These are phyloP conservation scores for Bombus impatiens DNA, from an alignment of 1,140 invertebrate species.

Conservation along the genomic window DNA sequence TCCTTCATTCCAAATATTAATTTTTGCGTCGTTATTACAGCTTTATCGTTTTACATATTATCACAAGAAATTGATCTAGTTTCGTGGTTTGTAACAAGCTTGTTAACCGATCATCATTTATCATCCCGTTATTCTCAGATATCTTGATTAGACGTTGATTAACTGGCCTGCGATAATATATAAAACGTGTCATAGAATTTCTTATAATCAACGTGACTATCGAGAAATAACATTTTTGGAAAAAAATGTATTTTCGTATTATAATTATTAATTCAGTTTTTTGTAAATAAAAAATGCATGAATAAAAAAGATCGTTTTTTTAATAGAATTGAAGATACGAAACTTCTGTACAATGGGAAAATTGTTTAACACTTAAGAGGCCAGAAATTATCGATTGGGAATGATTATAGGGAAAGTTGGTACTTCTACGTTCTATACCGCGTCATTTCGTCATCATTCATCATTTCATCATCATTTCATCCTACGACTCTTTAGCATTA, in stretches of 20 bases:
- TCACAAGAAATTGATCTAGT: background rate
- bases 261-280: too few species aligned
- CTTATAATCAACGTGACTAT: too few species aligned
- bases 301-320: too few species aligned
- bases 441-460: background rate
- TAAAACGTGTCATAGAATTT: too few species aligned
- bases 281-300: too few species aligned
- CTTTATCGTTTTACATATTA: background rate
- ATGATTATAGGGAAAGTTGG: background rate
- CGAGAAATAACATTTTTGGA: too few species aligned
- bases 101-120: background rate
- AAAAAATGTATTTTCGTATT: too few species aligned
- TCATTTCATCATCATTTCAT: background rate
- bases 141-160: background rate
- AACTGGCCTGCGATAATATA: background rate
- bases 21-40: background rate
- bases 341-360: too few species aligned
- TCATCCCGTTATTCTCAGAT: background rate
- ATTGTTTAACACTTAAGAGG: too few species aligned
- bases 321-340: too few species aligned
- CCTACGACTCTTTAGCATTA: background rate
- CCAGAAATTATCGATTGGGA: background rate
- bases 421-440: background rate
- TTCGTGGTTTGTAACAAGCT: background rate
- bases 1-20: too few species aligned